phyloP scores from a whole-genome alignment of 2,113 vertebrate species.

The Prionailurus bengalensis region DNA sequence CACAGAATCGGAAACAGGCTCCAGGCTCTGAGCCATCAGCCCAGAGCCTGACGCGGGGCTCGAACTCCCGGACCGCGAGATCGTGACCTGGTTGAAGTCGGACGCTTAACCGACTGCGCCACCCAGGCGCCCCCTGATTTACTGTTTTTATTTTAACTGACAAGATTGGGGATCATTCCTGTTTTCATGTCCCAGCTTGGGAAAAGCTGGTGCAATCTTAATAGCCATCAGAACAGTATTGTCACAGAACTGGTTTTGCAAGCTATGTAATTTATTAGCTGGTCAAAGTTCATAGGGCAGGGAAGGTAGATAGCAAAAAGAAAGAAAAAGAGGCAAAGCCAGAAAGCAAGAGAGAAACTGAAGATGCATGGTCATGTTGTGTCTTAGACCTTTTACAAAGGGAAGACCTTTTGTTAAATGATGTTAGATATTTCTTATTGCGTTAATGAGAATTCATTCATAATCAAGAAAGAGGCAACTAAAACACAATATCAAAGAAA shows the following conservation, averaged over 20 bases:
- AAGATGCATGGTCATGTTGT: not conserved
- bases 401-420: not conserved
- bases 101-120: no score
- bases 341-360: not conserved
- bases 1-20: no score
- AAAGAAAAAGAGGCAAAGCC: not conserved
- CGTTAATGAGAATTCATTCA: not conserved
- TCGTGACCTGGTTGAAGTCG: no score
- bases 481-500: not conserved
- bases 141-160: not conserved
- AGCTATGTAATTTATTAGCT: conserved; percentile 12
- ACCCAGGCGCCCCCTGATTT: not conserved
- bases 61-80: no score
- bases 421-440: not conserved
- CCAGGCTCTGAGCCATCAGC: no score
- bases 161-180: not conserved
- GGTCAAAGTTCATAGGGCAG: not conserved
- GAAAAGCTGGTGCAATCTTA: not conserved
- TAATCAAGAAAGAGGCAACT: not conserved
- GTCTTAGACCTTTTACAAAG: not conserved
- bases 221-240: not conserved
- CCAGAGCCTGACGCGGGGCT: no score
- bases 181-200: not conserved
- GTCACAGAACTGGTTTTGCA: conserved; percentile 35
- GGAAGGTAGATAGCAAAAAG: not conserved